phyloP scores from a whole-genome alignment of 2,888 invertebrate species.

The Mesorhabditis belari region DNA sequence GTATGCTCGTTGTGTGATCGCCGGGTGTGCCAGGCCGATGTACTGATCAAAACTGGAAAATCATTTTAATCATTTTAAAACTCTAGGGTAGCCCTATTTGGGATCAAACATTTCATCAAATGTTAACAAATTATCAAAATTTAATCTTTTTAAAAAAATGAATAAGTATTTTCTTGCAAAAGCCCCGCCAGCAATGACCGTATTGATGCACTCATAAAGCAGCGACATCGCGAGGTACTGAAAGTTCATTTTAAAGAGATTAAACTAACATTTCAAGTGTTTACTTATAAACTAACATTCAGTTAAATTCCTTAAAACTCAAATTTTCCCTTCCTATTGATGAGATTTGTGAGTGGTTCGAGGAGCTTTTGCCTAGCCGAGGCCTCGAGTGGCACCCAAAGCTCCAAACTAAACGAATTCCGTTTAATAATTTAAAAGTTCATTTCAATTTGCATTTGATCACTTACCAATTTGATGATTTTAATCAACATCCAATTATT shows the following conservation, averaged over 20 bases:
- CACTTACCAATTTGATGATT: constrained; percentile 92
- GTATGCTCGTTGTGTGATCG: constrained; percentile 95
- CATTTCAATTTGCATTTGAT: no score
- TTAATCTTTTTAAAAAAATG: background rate
- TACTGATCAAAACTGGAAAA: constrained; percentile 81
- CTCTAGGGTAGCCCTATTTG: no score
- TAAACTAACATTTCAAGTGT: no score
- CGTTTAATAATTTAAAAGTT: background rate
- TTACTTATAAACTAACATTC: background rate
- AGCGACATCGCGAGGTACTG: constrained; percentile 98
- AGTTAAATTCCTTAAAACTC: background rate
- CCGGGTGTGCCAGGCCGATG: constrained; percentile 90
- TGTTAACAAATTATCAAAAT: no score
- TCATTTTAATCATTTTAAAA: background rate
- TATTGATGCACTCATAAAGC: constrained; percentile 98
- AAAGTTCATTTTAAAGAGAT: constrained; percentile 47
- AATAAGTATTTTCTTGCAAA: constrained; percentile 20
- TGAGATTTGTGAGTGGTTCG: constrained; percentile 99
- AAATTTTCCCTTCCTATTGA: constrained; percentile 73
- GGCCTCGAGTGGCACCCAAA: constrained; percentile 95
- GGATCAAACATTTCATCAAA: no score
- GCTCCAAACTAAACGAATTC: constrained; percentile 86
- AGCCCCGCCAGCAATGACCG: constrained; percentile 77
- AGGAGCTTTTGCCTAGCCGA: constrained; percentile 99
- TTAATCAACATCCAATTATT: constrained; percentile 99